Evolutionary conservation across 2,113 vertebrate genomes (phyloP), one percentile per base, ranked within the genome.

Genomic region (Ageneiosus marmoratus): DNA sequence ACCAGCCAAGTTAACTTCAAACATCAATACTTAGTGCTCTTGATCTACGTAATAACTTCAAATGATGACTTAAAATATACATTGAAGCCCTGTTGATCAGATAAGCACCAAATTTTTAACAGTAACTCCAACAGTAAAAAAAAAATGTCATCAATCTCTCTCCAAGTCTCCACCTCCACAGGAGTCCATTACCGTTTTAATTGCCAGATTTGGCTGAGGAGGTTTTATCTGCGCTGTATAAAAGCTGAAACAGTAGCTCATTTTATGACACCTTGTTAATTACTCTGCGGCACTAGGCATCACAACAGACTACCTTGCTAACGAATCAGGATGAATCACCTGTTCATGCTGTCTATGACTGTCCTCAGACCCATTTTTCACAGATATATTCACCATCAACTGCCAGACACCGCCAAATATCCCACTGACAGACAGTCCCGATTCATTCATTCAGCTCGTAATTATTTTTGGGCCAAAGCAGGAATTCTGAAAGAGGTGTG

Each of bases 121-220:
- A 70, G 76, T 83, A 85, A 58, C 37, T 22, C 46, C 48, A 79
- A 77, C n/a, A n/a, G n/a, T n/a, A n/a, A 72, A 74, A 58, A 84
- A 51, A 27, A 46, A 77, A 32, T 55, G 6, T 27, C 67, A 76
- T 73, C 73, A 44, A 80, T 86, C 82, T 82, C 79, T 69, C 65
- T 62, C 58, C 46, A 77, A 88, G 86, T 84, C 85, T 88, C 53
- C 70, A 77, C 63, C 92, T 89, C 91, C 90, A 89, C 89, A 92
- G 90, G 91, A 93, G 92, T 90, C 92, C 90, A 93, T 94, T 94
- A 93, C 91, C 92, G 93, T 92, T 92, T 93, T 93, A 93, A 93
- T 92, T 93, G 93, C 92, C 90, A 93, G 92, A 92, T 91, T 90
- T 91, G 89, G 90, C 91, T 89, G 77, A 62, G 80, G 73, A 80